These are phyloP conservation scores for Lutjanus argentimaculatus DNA, from an alignment of 2,797 vertebrate genomes.

Conservation along the genomic window DNA sequence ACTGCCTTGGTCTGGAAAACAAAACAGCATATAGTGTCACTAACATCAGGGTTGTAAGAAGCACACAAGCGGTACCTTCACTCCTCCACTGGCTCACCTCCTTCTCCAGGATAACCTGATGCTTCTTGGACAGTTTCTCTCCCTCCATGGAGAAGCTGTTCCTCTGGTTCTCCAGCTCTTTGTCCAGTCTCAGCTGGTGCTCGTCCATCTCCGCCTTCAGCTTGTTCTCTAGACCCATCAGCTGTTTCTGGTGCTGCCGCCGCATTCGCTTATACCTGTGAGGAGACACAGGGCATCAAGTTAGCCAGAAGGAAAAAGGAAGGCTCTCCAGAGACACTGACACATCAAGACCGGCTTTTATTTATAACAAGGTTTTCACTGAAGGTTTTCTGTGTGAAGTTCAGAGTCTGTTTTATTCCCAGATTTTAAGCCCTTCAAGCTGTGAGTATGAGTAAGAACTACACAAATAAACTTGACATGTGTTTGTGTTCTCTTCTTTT, in stretches of 20 bases:
- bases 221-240: constrained; percentile 93
- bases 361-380: not conserved
- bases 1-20: constrained; percentile 84
- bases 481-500: not conserved
- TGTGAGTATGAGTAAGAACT: not conserved
- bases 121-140: constrained; percentile 92
- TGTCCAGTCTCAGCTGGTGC: constrained; percentile 92
- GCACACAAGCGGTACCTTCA: not conserved
- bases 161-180: constrained; percentile 93
- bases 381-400: not conserved
- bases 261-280: constrained; percentile 93
- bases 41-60: not conserved
- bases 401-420: not conserved
- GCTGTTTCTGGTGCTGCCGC: constrained; percentile 95
- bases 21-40: not conserved
- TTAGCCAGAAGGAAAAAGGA: not conserved
- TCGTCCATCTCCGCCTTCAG: constrained; percentile 93
- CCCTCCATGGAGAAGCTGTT: constrained; percentile 92
- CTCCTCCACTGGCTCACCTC: constrained; percentile 82
- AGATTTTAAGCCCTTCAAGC: not conserved
- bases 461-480: not conserved
- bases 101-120: constrained; percentile 92
- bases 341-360: not conserved
- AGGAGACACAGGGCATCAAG: not conserved
- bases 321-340: not conserved